These are phyloP conservation scores for Dinoponera quadriceps DNA, from an alignment of 1,140 invertebrate genomes.

Conservation along the genomic window DNA sequence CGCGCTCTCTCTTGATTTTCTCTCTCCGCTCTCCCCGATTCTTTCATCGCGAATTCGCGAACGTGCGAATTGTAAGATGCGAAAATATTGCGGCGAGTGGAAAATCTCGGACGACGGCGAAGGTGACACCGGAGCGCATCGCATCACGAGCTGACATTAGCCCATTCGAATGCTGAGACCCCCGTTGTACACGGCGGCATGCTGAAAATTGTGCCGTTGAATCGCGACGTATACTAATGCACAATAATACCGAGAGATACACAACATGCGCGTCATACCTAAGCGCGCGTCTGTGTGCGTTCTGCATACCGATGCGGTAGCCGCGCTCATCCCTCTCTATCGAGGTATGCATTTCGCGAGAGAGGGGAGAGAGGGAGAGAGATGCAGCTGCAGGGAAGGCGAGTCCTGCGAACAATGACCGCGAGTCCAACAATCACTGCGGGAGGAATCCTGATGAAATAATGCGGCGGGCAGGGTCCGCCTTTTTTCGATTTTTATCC, in stretches of 20 bases:
- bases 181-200: slow-evolving; percentile 1
- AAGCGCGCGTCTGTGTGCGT: slow-evolving; percentile 53
- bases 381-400: slow-evolving; percentile 35
- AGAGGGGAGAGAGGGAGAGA: too few relatives aligned
- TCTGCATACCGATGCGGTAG: slow-evolving; percentile 53
- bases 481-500: slow-evolving; percentile 52
- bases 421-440: slow-evolving; percentile 49
- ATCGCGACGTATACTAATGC: slow-evolving; percentile 52
- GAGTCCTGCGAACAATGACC: slow-evolving; percentile 36
- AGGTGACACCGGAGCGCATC: not conserved
- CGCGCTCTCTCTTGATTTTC: not conserved
- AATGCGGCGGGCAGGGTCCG: slow-evolving; percentile 5
- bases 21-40: too few relatives aligned
- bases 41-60: too few relatives aligned
- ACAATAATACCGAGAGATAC: slow-evolving; percentile 42
- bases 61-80: too few relatives aligned
- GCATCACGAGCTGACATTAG: slow-evolving; percentile 1
- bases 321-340: slow-evolving; percentile 33
- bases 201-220: slow-evolving; percentile 46
- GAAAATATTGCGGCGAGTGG: too few relatives aligned
- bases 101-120: too few relatives aligned
- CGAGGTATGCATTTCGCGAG: slow-evolving; percentile 54
- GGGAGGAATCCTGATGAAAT: slow-evolving; percentile 53
- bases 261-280: slow-evolving; percentile 56
- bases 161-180: not conserved